Conservation (phyloP, 2,113 vertebrate genomes). For the Hylia prasina region DNA sequence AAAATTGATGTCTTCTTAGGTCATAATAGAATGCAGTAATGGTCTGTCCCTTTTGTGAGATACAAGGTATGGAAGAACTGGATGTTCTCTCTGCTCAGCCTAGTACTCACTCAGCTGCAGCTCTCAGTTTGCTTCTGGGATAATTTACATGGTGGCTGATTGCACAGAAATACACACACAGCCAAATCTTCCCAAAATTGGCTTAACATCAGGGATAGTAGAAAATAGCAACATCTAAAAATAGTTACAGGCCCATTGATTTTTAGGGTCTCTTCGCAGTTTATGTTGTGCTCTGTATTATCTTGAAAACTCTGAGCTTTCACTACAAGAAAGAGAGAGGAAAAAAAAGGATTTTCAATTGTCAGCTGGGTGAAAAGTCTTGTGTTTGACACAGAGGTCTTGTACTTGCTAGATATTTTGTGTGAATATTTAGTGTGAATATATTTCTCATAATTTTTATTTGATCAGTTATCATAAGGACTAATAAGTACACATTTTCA, state of each 20-base stretch:
- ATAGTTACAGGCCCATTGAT: constrained; percentile 56
- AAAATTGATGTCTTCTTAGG: background rate
- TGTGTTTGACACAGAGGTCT: background rate
- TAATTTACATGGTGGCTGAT: constrained; percentile 36
- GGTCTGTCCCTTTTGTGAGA: background rate
- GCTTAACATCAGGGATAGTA: constrained; percentile 11
- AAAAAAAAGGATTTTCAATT: background rate
- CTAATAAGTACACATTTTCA: background rate
- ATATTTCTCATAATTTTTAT: background rate
- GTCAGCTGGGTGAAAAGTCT: background rate
- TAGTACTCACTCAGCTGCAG: constrained; percentile 3
- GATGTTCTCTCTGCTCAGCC: constrained; percentile 27
- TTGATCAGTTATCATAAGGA: constrained; percentile 1
- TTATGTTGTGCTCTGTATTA: constrained; percentile 43
- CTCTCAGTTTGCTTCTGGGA: constrained; percentile 45
- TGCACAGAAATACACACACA: constrained; percentile 32
- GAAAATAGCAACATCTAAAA: constrained; percentile 58
- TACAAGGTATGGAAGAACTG: background rate
- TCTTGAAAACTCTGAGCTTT: background rate
- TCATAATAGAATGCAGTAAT: background rate
- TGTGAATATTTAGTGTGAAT: background rate
- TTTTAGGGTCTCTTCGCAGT: constrained; percentile 33
- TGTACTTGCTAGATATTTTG: background rate
- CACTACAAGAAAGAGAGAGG: background rate
- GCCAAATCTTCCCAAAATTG: constrained; percentile 45